phyloP scores from a whole-genome alignment of 2,797 vertebrate genomes.

The Tenualosa ilisha region DNA sequence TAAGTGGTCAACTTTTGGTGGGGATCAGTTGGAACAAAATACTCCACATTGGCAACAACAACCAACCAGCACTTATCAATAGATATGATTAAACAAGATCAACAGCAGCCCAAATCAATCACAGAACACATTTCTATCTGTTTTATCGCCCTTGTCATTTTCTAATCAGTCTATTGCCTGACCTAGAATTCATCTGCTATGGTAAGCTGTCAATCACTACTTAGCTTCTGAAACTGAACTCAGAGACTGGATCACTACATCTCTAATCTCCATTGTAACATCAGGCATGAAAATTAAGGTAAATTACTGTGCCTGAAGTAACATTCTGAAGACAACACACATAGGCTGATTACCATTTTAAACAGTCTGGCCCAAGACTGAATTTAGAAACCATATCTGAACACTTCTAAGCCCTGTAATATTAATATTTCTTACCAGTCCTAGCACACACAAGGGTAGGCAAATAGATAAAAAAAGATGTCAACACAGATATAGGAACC shows the following conservation, averaged over 20 bases:
- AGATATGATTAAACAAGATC: not conserved
- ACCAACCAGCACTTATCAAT: not conserved
- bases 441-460: no score
- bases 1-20: slow-evolving; percentile 40
- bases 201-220: not conserved
- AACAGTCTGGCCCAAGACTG: not conserved
- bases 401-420: no score
- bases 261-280: no score
- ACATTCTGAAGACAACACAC: no score
- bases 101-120: not conserved
- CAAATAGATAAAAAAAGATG: no score
- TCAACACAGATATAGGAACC: no score
- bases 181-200: not conserved
- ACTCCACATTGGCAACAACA: not conserved
- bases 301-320: no score
- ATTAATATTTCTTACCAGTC: not conserved
- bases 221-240: not conserved
- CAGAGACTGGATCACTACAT: not conserved
- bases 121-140: not conserved
- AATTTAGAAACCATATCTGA: not conserved
- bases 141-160: not conserved
- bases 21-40: not conserved
- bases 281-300: no score
- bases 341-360: no score
- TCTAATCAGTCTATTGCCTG: not conserved